Conservation (phyloP, 2,797 vertebrate genomes). For the Leptoclinus maculatus region DNA sequence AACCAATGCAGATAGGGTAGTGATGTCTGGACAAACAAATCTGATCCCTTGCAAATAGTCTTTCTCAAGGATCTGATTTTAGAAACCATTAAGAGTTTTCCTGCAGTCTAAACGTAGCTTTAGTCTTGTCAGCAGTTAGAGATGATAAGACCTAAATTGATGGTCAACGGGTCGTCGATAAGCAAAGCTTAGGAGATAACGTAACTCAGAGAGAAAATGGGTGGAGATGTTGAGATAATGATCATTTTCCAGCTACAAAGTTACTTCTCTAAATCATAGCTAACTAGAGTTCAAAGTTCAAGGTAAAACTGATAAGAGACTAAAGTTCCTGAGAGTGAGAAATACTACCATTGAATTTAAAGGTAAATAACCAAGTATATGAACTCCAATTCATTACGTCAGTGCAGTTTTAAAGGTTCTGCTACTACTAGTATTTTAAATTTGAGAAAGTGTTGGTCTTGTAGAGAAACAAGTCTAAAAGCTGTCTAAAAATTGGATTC, state of each 20-base stretch:
- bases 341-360: not conserved
- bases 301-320: slow-evolving; percentile 3
- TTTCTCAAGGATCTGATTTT: not conserved
- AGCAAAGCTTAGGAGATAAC: not conserved
- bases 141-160: not conserved
- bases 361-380: not conserved
- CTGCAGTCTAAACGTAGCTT: not conserved
- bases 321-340: not conserved
- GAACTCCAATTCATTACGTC: not conserved
- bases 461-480: not conserved
- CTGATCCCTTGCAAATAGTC: too few species aligned
- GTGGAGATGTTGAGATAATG: not conserved
- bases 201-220: rapidly evolving
- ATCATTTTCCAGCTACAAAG: not conserved
- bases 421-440: not conserved
- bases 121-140: not conserved
- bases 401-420: not conserved
- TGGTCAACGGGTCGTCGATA: not conserved
- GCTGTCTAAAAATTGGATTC: not conserved
- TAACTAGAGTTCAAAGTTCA: not conserved
- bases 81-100: not conserved
- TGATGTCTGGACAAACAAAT: too few species aligned
- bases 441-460: not conserved
- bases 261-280: not conserved
- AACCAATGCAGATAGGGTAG: too few species aligned